These are phyloP conservation scores for Neogale vison DNA, from an alignment of 2,113 vertebrate genomes.

Conservation along the genomic window DNA sequence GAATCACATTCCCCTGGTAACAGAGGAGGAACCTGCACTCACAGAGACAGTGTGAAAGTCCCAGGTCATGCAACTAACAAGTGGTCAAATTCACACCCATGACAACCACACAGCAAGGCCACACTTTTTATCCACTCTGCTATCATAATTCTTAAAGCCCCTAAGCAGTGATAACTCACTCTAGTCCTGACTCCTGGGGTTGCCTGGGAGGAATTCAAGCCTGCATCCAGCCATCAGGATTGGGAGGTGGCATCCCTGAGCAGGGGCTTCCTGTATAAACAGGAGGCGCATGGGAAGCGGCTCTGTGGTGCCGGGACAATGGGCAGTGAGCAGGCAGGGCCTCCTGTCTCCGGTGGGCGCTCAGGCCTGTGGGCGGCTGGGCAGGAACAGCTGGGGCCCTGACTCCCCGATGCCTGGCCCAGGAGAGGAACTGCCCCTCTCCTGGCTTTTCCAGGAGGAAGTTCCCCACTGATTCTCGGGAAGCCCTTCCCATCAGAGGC, in stretches of 20 bases:
- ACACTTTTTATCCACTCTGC: background rate
- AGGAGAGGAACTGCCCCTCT: slow-evolving; percentile 75
- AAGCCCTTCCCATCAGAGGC: slow-evolving; percentile 77
- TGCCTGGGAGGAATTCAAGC: slow-evolving; percentile 41
- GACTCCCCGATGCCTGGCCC: slow-evolving; percentile 57
- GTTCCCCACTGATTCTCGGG: slow-evolving; percentile 74
- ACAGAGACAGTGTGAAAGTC: background rate
- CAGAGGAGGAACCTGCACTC: background rate
- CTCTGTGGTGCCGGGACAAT: slow-evolving; percentile 74
- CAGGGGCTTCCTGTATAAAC: slow-evolving; percentile 79
- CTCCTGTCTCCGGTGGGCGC: slow-evolving; percentile 76
- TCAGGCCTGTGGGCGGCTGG: slow-evolving; percentile 20
- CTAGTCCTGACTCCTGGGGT: background rate
- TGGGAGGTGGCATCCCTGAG: slow-evolving; percentile 66
- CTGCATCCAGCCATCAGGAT: slow-evolving; percentile 29
- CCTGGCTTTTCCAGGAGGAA: slow-evolving; percentile 76
- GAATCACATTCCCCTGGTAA: background rate
- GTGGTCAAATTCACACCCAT: background rate
- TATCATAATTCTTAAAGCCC: background rate
- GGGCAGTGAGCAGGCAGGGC: slow-evolving; percentile 67
- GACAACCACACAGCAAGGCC: background rate
- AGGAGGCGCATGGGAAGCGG: slow-evolving; percentile 74
- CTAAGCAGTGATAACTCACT: background rate
- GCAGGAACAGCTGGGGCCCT: slow-evolving; percentile 78
- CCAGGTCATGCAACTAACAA: background rate